Evolutionary conservation across 2,888 invertebrate genomes (phyloP), one percentile per base, ranked within the genome.

Genomic region (Latrodectus hesperus): DNA sequence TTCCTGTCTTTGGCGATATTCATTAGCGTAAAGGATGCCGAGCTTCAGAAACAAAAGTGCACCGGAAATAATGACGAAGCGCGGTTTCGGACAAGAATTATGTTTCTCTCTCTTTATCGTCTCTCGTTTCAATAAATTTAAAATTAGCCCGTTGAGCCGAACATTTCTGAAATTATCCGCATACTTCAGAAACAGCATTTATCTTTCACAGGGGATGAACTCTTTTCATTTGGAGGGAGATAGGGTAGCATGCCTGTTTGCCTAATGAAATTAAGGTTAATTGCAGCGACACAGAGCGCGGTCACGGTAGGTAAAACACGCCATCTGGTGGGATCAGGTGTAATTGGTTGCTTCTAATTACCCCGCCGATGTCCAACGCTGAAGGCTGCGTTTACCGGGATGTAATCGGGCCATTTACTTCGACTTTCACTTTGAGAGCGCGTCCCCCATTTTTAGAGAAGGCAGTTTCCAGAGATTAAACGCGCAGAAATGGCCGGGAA

Each of bases 331-430:
- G 84, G 73, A 84, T 84, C 84, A 84, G 78, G 84, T 84, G 84
- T 84, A 84, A 84, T 84, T 84, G 84, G 72, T 73, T 67, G 84
- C 84, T 84, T 84, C 84, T 84, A 84, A 84, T 84, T 84, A 84
- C 78, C 38, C 53, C 38, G 52, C n/a, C 72, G 73, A 51, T 78
- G 77, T 83, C 49, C 60, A 64, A 38, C 83, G 70, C 52, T 14
- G 75, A 55, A 75, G 82, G 49, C 77, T 49, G 65, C 84, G 78
- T 84, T 84, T 73, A 71, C 77, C 73, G 67, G 67, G 53, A 55
- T 12, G 77, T 78, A 84, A 84, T 78, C 84, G 84, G 53, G 67
- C 84, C 84, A 84, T 84, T 84, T 84, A 78, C 84, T 73, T 72
- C 73, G 67, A 84, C 84, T 84, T 84, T 77, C 65, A 75, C 82